These are phyloP conservation scores for Reinhardtius hippoglossoides DNA, from an alignment of 2,113 vertebrate species.

Conservation along the genomic window DNA sequence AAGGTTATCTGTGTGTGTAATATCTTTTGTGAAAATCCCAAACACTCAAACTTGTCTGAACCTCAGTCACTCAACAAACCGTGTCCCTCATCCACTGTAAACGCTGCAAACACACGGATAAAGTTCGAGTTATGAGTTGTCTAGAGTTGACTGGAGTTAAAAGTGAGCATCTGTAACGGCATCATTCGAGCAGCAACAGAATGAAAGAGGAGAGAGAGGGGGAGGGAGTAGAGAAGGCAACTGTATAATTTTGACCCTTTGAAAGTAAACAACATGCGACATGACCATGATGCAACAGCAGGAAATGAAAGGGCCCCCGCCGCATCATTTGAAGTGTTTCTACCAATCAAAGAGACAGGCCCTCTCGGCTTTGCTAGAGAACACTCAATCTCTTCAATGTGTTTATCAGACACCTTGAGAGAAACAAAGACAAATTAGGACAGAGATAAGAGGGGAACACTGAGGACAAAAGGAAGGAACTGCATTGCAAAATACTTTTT, in stretches of 20 bases:
- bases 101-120: neutral
- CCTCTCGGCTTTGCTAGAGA: constrained; percentile 1
- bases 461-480: constrained; percentile 13
- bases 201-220: constrained; percentile 3
- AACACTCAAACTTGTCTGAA: neutral
- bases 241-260: constrained; percentile 47
- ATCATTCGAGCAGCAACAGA: constrained; percentile 1
- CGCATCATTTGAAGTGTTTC: constrained; percentile 34
- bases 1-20: neutral
- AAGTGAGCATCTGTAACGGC: constrained; percentile 23
- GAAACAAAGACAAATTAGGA: constrained; percentile 33
- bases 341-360: constrained; percentile 26
- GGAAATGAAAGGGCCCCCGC: constrained; percentile 53
- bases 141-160: constrained; percentile 8
- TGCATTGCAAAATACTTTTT: constrained; percentile 50
- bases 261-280: constrained; percentile 62
- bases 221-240: constrained; percentile 20
- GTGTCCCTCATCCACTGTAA: neutral
- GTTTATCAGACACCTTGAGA: constrained; percentile 24
- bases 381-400: constrained; percentile 37
- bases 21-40: neutral
- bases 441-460: neutral
- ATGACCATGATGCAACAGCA: constrained; percentile 63
- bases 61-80: neutral
- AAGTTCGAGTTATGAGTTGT: too few species aligned